Conservation (phyloP, 2,113 vertebrate genomes). For the Oncorhynchus gorbuscha region DNA sequence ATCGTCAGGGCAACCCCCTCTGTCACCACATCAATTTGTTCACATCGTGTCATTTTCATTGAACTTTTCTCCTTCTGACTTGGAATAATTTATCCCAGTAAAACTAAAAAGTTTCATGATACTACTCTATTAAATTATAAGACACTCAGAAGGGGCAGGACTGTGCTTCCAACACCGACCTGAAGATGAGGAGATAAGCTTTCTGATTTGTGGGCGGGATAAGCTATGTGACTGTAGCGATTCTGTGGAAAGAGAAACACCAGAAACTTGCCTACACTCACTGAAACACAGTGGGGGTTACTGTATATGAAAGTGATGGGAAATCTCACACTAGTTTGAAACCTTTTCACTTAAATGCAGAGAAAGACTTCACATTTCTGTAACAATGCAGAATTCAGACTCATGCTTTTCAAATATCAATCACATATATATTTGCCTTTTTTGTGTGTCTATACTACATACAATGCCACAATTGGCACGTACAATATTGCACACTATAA, state of each 20-base stretch:
- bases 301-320: conserved; percentile 56
- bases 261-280: conserved; percentile 46
- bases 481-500: conserved; percentile 77
- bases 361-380: conserved; percentile 67
- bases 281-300: conserved; percentile 56
- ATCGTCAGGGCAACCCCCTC: not conserved
- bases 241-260: conserved; percentile 36
- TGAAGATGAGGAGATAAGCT: conserved; percentile 34
- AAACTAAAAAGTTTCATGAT: not conserved
- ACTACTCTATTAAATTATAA: not conserved
- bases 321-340: conserved; percentile 43
- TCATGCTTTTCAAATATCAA: conserved; percentile 66
- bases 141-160: conserved; percentile 37
- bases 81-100: not conserved
- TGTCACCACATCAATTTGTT: not conserved
- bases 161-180: conserved; percentile 42
- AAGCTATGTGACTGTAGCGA: conserved; percentile 27
- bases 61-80: not conserved
- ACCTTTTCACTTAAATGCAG: conserved; percentile 44
- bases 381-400: conserved; percentile 60
- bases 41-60: no score
- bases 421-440: conserved; percentile 60
- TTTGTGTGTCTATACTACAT: conserved; percentile 63
- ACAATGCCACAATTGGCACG: conserved; percentile 67
- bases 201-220: conserved; percentile 12